Evolutionary conservation across 1,140 invertebrate species (phyloP).

Genomic region (Brachionus rubens): DNA sequence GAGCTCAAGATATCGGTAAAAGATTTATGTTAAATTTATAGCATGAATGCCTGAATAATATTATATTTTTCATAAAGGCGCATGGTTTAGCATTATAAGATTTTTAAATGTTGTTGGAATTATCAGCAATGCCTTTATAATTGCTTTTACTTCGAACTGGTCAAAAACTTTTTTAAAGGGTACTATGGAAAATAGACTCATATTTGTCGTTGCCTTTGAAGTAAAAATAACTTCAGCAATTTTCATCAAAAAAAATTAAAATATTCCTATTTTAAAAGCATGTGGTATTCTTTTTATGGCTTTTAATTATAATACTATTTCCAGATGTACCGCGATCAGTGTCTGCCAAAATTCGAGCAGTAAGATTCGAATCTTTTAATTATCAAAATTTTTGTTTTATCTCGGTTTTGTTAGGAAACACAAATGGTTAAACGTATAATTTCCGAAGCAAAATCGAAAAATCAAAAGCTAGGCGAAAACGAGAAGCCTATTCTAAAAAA

Average conservation of each 20-base stretch:
- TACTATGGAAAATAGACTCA: not conserved
- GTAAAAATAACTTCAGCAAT: not conserved
- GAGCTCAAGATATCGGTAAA: slow-evolving; percentile 61
- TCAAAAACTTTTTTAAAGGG: not conserved
- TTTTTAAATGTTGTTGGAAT: slow-evolving; percentile 60
- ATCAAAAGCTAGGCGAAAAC: not conserved
- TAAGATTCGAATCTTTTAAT: no score
- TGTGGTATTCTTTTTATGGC: not conserved
- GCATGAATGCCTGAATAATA: no score
- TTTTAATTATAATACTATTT: not conserved
- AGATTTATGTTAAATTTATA: no score
- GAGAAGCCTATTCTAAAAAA: no score
- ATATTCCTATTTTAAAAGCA: not conserved
- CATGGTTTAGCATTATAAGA: slow-evolving; percentile 59
- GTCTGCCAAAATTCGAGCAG: not conserved
- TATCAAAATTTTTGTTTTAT: not conserved
- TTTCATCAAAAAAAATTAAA: no score
- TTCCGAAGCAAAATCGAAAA: not conserved
- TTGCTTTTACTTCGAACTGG: slow-evolving; percentile 60
- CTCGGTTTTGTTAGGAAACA: no score
- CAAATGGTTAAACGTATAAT: not conserved
- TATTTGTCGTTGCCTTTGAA: slow-evolving; percentile 2
- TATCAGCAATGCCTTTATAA: slow-evolving; percentile 60
- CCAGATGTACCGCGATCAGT: not conserved
- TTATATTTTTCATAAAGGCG: slow-evolving; percentile 54